Evolutionary conservation across 2,797 vertebrate species (phyloP).

Genomic region (Melanotaenia trifasciata): DNA sequence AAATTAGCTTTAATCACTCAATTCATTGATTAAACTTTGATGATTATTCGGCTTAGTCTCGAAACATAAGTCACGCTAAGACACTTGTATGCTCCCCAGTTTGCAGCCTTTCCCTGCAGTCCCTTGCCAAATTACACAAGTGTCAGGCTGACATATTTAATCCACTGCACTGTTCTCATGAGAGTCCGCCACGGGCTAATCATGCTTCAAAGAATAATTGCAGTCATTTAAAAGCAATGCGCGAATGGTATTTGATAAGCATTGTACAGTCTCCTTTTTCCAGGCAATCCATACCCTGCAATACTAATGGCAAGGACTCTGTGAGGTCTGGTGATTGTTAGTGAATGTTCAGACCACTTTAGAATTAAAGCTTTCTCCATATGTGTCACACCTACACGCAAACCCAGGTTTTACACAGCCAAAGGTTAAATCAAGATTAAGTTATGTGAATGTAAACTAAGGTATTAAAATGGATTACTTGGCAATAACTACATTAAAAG

Average conservation of each 20-base stretch:
- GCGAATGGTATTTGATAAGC: constrained; percentile 64
- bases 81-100: constrained; percentile 33
- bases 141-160: constrained; percentile 67
- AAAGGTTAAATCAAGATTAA: background rate
- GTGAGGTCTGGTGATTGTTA: constrained; percentile 13
- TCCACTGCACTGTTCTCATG: constrained; percentile 58
- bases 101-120: constrained; percentile 32
- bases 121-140: constrained; percentile 51
- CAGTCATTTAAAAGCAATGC: constrained; percentile 73
- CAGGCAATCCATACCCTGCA: constrained; percentile 33
- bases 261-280: constrained; percentile 50
- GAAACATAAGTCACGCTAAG: constrained; percentile 37
- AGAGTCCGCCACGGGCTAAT: constrained; percentile 62
- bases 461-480: background rate
- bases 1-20: constrained; percentile 49
- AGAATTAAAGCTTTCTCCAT: constrained; percentile 18
- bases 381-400: background rate
- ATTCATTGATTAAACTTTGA: constrained; percentile 35
- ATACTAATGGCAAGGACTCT: constrained; percentile 45
- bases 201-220: constrained; percentile 75
- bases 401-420: background rate
- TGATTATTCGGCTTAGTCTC: constrained; percentile 26
- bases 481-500: background rate
- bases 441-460: background rate
- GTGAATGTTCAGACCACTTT: constrained; percentile 11